Evolutionary conservation across 2,888 invertebrate species (phyloP), one percentile per base, ranked within the genome.

Genomic region (Gastracanthus pulcherrimus): DNA sequence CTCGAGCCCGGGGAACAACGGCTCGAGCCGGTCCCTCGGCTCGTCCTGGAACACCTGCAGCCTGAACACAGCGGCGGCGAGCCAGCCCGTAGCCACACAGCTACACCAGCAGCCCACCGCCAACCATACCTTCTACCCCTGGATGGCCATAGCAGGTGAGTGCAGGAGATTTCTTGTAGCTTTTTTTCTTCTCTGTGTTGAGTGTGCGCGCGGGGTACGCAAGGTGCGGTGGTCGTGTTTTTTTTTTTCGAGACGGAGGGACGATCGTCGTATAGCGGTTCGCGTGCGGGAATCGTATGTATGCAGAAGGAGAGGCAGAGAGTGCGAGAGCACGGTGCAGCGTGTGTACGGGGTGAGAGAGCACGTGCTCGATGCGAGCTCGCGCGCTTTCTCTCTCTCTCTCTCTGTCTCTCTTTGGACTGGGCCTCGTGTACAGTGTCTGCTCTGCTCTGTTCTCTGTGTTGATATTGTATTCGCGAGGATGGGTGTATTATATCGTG

Each of bases 81-180:
- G 96, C 90, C 95, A 95, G 92, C 94, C 95, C 85, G 94, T 94
- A 85, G 95, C 95, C 71, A 96, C 96, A 88, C 97, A 96, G 91
- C 95, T 97, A 87, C 97, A 97, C 93, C 93, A 93, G 91, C 97
- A 97, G 93, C 96, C 97, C 93, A 94, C 96, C 92, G 95, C 95
- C 93, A 97, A 95, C 93, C 97, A 98, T 94, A 97, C 97, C 91
- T 98, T 98, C 94, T 98, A 98, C 93, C 98, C 98, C 89, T 98
- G 98, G 98, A 98, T 98, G 98, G 98, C 98, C 93, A 98, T 98
- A 94, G 98, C 98, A 98, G 98, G 98, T 98, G 93, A 95, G 97
- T 94, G 87, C 85, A n/a, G n/a, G n/a, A n/a, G n/a, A n/a, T n/a
- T n/a, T n/a, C n/a, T n/a, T n/a, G n/a, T n/a, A n/a, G n/a, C 11